phyloP scores from a whole-genome alignment of 2,113 vertebrate genomes.

The Amblyopsis rosae region DNA sequence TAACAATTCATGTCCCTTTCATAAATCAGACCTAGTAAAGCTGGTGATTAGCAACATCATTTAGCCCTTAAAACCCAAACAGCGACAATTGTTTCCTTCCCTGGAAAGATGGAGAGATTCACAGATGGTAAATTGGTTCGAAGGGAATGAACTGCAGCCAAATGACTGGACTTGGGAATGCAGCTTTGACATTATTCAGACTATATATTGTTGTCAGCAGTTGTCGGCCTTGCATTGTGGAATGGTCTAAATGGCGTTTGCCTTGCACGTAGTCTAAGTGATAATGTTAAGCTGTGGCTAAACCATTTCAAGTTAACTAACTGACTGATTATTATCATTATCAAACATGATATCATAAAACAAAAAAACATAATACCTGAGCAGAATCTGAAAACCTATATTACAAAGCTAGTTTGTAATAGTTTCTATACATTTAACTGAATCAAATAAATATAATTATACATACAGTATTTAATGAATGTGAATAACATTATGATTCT shows the following conservation, averaged over 20 bases:
- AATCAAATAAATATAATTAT: background rate
- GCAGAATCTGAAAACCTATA: too few relatives aligned
- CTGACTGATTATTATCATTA: background rate
- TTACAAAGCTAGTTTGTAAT: too few relatives aligned
- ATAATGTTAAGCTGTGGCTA: background rate
- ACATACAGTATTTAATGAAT: background rate
- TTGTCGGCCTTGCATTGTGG: too few relatives aligned
- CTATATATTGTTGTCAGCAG: constrained; percentile 27
- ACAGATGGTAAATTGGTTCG: constrained; percentile 87
- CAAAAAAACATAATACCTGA: too few relatives aligned
- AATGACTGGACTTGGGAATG: constrained; percentile 61
- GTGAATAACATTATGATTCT: background rate
- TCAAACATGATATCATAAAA: too few relatives aligned
- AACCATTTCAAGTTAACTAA: background rate
- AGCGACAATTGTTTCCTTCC: constrained; percentile 93
- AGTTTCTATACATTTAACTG: background rate
- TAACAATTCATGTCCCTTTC: constrained; percentile 92
- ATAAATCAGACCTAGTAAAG: constrained; percentile 94
- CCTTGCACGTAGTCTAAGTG: too few relatives aligned
- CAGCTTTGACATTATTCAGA: constrained; percentile 36
- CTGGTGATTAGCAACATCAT: constrained; percentile 93
- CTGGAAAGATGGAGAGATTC: constrained; percentile 87
- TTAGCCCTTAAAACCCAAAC: constrained; percentile 90
- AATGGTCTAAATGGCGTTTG: too few relatives aligned
- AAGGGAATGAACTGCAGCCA: constrained; percentile 84